Conservation (phyloP, 2,113 vertebrate genomes). For the Corvus hawaiiensis region DNA sequence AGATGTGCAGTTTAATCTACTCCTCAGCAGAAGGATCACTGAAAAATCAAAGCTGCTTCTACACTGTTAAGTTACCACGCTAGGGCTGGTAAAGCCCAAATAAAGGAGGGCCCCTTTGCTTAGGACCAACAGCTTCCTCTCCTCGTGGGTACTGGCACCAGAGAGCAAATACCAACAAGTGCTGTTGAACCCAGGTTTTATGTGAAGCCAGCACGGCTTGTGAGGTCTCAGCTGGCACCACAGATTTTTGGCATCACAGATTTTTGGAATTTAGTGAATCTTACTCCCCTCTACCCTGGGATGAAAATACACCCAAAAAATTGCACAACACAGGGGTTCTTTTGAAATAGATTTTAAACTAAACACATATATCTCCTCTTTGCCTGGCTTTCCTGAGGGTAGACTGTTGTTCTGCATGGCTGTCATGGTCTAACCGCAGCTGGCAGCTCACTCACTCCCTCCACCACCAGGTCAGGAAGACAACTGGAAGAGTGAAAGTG, state of each 20-base stretch:
- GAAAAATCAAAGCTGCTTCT: neutral
- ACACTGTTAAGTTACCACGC: fast-evolving
- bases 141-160: neutral
- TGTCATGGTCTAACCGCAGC: neutral
- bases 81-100: neutral
- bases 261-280: neutral
- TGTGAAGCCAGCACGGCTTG: neutral
- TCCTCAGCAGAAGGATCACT: neutral
- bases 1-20: neutral
- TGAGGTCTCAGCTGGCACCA: neutral
- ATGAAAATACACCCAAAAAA: neutral
- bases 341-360: neutral
- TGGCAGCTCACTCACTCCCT: neutral
- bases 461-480: neutral
- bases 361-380: neutral
- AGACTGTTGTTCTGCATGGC: neutral
- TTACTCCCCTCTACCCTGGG: neutral
- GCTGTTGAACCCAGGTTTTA: neutral
- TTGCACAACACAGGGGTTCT: neutral
- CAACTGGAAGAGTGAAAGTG: neutral
- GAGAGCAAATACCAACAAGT: neutral
- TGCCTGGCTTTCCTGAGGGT: neutral
- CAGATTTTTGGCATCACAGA: neutral
- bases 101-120: neutral
- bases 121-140: neutral